Evolutionary conservation across 2,113 vertebrate genomes (phyloP).

Genomic region (Gasterosteus aculeatus): DNA sequence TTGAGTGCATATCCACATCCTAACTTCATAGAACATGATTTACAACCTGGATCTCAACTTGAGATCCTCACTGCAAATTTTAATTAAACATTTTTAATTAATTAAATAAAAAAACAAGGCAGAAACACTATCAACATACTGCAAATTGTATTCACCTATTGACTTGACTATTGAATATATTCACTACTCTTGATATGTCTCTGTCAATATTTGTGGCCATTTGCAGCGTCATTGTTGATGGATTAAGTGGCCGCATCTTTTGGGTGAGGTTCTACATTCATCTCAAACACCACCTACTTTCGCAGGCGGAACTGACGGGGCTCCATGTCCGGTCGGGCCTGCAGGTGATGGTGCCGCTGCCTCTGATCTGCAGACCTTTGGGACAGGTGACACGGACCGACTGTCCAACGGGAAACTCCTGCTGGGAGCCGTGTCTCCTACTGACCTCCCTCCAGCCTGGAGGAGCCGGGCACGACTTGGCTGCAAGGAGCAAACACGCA

Average conservation of each 20-base stretch:
- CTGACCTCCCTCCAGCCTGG: constrained; percentile 84
- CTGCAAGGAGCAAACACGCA: constrained; percentile 71
- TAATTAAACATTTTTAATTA: not conserved
- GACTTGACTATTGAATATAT: not conserved
- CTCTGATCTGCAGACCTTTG: constrained; percentile 87
- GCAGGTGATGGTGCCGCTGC: constrained; percentile 85
- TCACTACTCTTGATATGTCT: not conserved
- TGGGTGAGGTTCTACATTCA: not conserved
- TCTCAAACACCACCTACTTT: constrained; percentile 80
- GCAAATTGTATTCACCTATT: not conserved
- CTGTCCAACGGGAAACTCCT: constrained; percentile 88
- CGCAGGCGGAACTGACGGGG: constrained; percentile 84
- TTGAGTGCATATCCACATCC: not conserved
- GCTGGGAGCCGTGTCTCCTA: constrained; percentile 77
- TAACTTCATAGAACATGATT: not conserved
- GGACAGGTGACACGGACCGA: constrained; percentile 87
- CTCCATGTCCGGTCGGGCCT: constrained; percentile 92
- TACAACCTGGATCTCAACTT: not conserved
- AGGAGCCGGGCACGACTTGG: constrained; percentile 89
- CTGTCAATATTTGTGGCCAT: not conserved
- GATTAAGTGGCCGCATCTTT: not conserved
- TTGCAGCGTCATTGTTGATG: not conserved
- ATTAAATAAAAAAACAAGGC: not conserved
- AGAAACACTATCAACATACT: not conserved
- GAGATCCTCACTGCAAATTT: not conserved